Evolutionary conservation across 2,113 vertebrate species (phyloP).

Genomic region (Miniopterus natalensis): DNA sequence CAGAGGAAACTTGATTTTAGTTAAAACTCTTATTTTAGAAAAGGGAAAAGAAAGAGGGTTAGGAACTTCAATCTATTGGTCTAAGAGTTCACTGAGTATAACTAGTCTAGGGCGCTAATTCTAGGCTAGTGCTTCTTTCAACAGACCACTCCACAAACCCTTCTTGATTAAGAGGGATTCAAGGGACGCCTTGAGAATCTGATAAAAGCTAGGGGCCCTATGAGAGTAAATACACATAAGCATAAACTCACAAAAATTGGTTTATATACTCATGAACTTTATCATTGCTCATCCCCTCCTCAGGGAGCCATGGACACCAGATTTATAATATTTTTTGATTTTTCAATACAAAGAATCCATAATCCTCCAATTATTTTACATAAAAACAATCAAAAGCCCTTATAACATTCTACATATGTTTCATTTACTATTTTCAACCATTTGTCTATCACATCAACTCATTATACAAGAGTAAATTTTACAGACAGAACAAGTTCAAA

Average conservation of each 20-base stretch:
- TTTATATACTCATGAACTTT: neutral
- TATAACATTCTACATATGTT: neutral
- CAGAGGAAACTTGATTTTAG: neutral
- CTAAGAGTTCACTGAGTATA: neutral
- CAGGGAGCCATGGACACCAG: neutral
- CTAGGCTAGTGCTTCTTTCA: neutral
- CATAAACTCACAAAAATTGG: neutral
- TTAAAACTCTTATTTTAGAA: conserved; percentile 9
- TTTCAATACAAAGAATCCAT: conserved; percentile 20
- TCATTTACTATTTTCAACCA: neutral
- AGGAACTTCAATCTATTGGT: neutral
- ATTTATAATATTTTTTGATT: conserved; percentile 11
- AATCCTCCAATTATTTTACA: neutral
- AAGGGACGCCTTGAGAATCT: neutral
- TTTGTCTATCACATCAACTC: neutral
- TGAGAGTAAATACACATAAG: neutral
- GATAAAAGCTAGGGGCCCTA: neutral
- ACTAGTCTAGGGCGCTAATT: neutral
- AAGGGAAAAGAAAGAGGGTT: neutral
- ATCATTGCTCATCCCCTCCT: neutral
- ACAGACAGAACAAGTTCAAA: neutral
- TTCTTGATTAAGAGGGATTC: conserved; percentile 28
- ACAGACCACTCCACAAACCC: neutral
- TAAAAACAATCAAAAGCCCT: neutral
- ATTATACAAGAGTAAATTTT: neutral